Conservation (phyloP, 1,140 invertebrate species). For the Sycobia sp. region DNA sequence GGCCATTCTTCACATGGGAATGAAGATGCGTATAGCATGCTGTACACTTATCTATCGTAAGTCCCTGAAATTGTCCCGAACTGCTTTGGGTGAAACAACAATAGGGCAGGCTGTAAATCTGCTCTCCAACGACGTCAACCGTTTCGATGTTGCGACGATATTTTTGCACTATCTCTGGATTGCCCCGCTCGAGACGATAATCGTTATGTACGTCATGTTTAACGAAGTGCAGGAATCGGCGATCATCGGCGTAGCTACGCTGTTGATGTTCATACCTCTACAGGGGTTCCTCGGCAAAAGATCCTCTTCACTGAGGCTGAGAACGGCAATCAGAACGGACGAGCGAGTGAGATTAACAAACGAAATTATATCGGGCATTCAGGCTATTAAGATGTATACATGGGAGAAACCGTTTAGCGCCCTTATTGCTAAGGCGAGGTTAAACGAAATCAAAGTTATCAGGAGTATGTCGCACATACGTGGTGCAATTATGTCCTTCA, state of each 20-base stretch:
- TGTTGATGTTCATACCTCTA: constrained; percentile 83
- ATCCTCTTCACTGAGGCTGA: constrained; percentile 63
- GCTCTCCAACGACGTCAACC: constrained; percentile 81
- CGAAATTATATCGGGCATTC: constrained; percentile 81
- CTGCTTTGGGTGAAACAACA: constrained; percentile 78
- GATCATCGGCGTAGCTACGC: constrained; percentile 76
- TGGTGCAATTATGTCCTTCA: constrained; percentile 71
- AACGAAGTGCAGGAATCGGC: constrained; percentile 72
- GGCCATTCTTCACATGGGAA: constrained; percentile 72
- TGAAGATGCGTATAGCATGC: constrained; percentile 77
- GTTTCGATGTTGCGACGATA: constrained; percentile 71
- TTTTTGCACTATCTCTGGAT: constrained; percentile 74
- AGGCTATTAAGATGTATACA: constrained; percentile 89
- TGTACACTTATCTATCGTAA: constrained; percentile 85
- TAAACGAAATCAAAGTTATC: constrained; percentile 71
- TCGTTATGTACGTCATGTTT: constrained; percentile 80
- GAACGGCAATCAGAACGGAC: constrained; percentile 75
- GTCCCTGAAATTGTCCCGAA: constrained; percentile 67
- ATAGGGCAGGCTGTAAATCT: constrained; percentile 87
- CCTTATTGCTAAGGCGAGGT: constrained; percentile 65
- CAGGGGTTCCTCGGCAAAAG: constrained; percentile 78
- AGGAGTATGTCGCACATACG: constrained; percentile 70
- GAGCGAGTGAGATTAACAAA: constrained; percentile 83
- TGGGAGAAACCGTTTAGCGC: constrained; percentile 85
- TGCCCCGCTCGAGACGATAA: constrained; percentile 76